Evolutionary conservation across 1,140 invertebrate species (phyloP).

Genomic region (Drosophila asahinai): DNA sequence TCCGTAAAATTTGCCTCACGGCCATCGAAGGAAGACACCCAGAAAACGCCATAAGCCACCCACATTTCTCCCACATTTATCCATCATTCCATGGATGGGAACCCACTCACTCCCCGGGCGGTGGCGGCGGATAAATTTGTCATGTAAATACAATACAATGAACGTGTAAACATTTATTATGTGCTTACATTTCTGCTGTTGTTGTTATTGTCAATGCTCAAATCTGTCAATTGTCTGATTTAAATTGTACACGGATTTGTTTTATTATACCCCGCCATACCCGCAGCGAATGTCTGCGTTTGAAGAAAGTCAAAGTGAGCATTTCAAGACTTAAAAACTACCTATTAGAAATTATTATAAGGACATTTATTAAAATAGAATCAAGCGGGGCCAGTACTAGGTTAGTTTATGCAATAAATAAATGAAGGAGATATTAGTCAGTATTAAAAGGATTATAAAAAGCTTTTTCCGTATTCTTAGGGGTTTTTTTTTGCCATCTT

Average conservation of each 20-base stretch:
- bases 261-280: slow-evolving; percentile 29
- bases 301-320: background rate
- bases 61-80: background rate
- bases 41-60: background rate
- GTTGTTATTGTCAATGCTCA: slow-evolving; percentile 27
- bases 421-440: no score
- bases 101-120: background rate
- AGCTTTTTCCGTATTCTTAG: no score
- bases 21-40: slow-evolving; percentile 1
- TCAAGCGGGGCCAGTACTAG: no score
- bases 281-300: background rate
- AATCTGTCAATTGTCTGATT: slow-evolving; percentile 54
- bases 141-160: slow-evolving; percentile 57
- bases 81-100: slow-evolving; percentile 11
- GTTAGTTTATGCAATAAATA: no score
- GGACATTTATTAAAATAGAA: no score
- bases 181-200: slow-evolving; percentile 39
- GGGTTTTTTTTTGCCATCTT: background rate
- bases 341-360: no score
- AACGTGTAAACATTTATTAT: slow-evolving; percentile 57
- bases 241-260: slow-evolving; percentile 51
- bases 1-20: slow-evolving; percentile 36
- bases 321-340: background rate
- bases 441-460: background rate
- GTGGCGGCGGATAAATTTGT: slow-evolving; percentile 40